Evolutionary conservation across 2,113 vertebrate genomes (phyloP).

Genomic region (Serilophus lunatus): DNA sequence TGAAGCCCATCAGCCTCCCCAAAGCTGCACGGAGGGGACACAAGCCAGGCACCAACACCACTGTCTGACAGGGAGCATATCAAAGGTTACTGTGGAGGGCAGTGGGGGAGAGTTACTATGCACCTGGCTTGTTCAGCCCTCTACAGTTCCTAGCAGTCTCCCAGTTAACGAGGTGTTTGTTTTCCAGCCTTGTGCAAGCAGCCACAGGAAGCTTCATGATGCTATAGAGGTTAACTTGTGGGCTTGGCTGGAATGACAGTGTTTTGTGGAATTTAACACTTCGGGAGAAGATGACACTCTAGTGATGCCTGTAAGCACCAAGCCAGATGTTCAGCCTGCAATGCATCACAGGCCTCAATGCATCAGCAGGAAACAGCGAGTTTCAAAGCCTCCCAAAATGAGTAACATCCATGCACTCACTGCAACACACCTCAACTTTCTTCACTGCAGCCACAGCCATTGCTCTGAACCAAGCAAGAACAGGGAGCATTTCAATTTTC

Average conservation of each 20-base stretch:
- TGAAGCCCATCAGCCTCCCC: neutral
- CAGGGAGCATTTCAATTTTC: neutral
- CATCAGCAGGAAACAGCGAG: neutral
- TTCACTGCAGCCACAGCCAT: neutral
- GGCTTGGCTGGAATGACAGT: neutral
- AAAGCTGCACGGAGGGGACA: neutral
- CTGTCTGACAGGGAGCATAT: neutral
- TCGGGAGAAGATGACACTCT: neutral
- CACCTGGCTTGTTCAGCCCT: neutral
- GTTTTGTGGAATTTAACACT: slow-evolving; percentile 37
- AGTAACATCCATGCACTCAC: neutral
- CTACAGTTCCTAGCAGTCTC: neutral
- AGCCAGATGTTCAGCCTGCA: slow-evolving; percentile 12
- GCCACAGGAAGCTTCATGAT: neutral
- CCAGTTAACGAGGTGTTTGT: neutral
- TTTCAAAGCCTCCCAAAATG: neutral
- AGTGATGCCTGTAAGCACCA: neutral
- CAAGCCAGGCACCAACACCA: neutral
- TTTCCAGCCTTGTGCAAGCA: neutral
- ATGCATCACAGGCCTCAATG: neutral
- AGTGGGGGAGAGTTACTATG: neutral
- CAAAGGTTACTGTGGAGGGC: neutral
- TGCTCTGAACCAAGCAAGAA: neutral
- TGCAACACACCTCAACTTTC: neutral
- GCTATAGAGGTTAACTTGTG: neutral